Evolutionary conservation across 2,113 vertebrate species (phyloP), one percentile per base, ranked within the genome.

Genomic region (Genyomyrus donnyi): DNA sequence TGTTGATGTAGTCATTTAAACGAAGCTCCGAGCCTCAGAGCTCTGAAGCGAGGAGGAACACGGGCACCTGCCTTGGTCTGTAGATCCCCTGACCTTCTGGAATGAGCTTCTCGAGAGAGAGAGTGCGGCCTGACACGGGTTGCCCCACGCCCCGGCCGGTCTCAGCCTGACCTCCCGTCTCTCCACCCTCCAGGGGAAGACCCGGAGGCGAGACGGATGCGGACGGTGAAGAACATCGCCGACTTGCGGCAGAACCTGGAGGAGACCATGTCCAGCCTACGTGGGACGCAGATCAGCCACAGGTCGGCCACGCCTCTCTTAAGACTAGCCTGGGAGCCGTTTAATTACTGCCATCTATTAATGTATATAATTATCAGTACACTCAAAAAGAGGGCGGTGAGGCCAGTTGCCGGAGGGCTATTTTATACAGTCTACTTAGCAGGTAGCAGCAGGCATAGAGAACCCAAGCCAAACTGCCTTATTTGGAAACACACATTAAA

Each of bases 221-320:
- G 96, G 66, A 97, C 97, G 0, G 97, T 97, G 91, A 97, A 97
- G 84, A 97, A 97, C 94, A 98, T 98, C 0, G 97, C 97, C 0
- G 97, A 98, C 74, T 96, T 98, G 2, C 95, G 97, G n/a, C 97
- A 98, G 94, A 97, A 98, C 91, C 91, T 98, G 90, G 97, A 98
- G 92, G 97, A 98, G 91, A 98, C 97, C 0, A 98, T 98, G 97
- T 98, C 97, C 92, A 97, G 96, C 27, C 92, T 98, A 83, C 91
- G 97, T 89, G 97, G 97, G 90, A 97, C 97, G 70, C 97, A 97
- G 92, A 95, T 97, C 91, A 97, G 96, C 48, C 97, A 98, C 95
- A 97, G 93, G 93, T 93, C 83, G 35, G 74, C 42, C 21, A 24
- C 8, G 39, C 24, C n/a, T 21, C 2, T n/a, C 13, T 45, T 39